phyloP scores from a whole-genome alignment of 2,797 vertebrate genomes.

The Lophius americanus region DNA sequence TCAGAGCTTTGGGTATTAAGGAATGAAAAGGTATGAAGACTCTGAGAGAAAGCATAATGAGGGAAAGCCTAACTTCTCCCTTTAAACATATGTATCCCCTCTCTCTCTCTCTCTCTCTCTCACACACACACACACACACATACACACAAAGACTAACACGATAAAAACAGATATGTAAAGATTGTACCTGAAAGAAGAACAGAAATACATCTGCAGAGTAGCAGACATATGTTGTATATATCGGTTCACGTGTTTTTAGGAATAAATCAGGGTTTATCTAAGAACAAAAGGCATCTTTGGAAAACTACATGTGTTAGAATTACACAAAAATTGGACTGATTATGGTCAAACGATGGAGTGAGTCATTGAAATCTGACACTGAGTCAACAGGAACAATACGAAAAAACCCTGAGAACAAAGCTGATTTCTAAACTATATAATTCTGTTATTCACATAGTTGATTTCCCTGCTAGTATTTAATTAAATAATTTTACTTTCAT shows the following conservation, averaged over 20 bases:
- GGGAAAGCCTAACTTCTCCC: constrained; percentile 44
- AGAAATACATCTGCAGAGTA: constrained; percentile 39
- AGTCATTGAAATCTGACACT: background rate
- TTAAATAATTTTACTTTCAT: too few relatives aligned
- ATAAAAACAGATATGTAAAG: constrained; percentile 23
- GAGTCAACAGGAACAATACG: background rate
- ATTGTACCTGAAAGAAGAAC: constrained; percentile 36
- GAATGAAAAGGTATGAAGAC: constrained; percentile 42
- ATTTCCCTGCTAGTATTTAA: too few relatives aligned
- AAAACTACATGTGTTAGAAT: too few relatives aligned
- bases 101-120: background rate
- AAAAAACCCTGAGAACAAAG: background rate
- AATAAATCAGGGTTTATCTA: background rate
- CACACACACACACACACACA: background rate
- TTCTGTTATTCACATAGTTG: too few relatives aligned
- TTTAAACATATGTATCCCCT: constrained; percentile 19
- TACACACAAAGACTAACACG: background rate
- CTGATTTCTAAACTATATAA: background rate
- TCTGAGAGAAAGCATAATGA: constrained; percentile 54
- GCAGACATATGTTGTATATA: constrained; percentile 25
- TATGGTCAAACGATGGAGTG: too few relatives aligned
- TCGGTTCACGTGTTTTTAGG: constrained; percentile 16
- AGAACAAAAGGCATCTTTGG: too few relatives aligned
- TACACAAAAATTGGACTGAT: too few relatives aligned
- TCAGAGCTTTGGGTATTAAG: constrained; percentile 56